These are phyloP conservation scores for Scaptomyza caliginosa DNA, from an alignment of 2,888 invertebrate genomes.

Conservation along the genomic window DNA sequence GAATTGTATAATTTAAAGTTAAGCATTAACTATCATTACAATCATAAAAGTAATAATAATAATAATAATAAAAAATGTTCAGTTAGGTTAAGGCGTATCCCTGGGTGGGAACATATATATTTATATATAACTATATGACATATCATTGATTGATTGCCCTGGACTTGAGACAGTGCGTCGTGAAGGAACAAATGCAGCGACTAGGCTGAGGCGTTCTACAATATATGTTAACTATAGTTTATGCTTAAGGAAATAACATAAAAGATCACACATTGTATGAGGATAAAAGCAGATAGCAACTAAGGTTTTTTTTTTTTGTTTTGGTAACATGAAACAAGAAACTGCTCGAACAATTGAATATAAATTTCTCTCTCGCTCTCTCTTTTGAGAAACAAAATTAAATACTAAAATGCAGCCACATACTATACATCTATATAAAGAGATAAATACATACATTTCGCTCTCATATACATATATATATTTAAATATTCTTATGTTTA, in stretches of 20 bases:
- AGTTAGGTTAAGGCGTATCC: constrained; percentile 42
- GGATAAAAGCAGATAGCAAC: constrained; percentile 17
- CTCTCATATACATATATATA: constrained; percentile 14
- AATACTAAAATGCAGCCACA: constrained; percentile 44
- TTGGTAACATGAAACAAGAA: not conserved
- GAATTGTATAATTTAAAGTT: constrained; percentile 18
- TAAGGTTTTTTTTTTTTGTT: not conserved
- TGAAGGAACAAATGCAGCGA: constrained; percentile 39
- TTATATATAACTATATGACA: constrained; percentile 11
- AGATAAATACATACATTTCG: constrained; percentile 6
- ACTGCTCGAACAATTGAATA: constrained; percentile 8
- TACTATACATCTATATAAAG: constrained; percentile 19
- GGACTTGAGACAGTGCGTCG: not conserved
- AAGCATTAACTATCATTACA: constrained; percentile 24
- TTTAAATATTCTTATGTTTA: constrained; percentile 27
- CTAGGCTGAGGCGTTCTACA: constrained; percentile 22
- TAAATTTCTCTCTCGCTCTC: not conserved
- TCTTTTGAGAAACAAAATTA: not conserved
- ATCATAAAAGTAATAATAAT: constrained; percentile 14
- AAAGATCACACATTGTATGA: constrained; percentile 39
- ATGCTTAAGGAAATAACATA: constrained; percentile 32
- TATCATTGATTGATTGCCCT: constrained; percentile 5
- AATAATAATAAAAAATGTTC: constrained; percentile 38
- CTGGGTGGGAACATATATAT: constrained; percentile 37
- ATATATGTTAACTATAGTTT: constrained; percentile 11